phyloP scores from a whole-genome alignment of 2,888 invertebrate species.

The Timema podura region DNA sequence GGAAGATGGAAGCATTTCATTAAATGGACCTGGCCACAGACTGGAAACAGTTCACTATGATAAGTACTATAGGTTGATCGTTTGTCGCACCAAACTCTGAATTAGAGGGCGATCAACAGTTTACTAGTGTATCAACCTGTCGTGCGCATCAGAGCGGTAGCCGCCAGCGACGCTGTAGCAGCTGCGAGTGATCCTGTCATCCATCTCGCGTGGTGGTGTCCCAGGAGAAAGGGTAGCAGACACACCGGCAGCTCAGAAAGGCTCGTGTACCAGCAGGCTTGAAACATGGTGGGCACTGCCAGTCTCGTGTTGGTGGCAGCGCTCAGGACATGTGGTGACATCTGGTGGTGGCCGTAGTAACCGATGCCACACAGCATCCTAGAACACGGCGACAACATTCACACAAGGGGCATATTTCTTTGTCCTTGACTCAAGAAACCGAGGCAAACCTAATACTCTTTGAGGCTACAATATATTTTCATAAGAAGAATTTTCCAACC shows the following conservation, averaged over 20 bases:
- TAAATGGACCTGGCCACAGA: no score
- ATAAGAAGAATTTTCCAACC: neutral
- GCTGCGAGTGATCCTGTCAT: neutral
- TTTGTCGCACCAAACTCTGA: no score
- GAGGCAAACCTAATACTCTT: no score
- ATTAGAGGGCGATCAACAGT: no score
- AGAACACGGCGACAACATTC: neutral
- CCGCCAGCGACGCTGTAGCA: neutral
- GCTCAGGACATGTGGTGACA: neutral
- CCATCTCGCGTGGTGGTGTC: neutral
- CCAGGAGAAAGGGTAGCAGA: neutral
- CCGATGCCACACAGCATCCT: constrained; percentile 3
- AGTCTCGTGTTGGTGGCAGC: neutral
- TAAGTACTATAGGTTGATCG: no score
- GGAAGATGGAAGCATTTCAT: no score
- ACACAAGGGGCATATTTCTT: no score
- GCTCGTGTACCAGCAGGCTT: neutral
- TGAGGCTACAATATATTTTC: neutral
- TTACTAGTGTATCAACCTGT: no score
- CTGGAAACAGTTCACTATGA: no score
- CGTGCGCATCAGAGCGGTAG: neutral
- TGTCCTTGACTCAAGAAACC: no score
- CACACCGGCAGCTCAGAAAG: neutral
- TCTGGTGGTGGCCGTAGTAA: neutral
- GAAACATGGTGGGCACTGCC: neutral